Percentiles rank a stretch among this genome's conserved stretches.
phyloP scores from a whole-genome alignment of 2,113 vertebrate species.

The Carollia perspicillata region DNA sequence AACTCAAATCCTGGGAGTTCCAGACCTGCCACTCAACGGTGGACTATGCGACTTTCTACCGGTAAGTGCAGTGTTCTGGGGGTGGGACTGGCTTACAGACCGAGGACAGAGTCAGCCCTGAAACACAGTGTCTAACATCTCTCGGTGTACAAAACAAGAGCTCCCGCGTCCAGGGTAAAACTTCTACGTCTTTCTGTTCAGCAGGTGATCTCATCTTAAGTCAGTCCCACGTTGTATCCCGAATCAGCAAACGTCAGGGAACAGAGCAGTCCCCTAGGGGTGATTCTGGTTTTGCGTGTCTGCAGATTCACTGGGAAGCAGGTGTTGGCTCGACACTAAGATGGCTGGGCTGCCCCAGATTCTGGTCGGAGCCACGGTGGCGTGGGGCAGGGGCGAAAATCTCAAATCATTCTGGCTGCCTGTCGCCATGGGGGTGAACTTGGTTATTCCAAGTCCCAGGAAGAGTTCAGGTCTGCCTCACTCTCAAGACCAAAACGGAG shows the following conservation, averaged over 20 bases:
- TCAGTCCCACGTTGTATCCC: neutral
- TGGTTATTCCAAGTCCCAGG: neutral
- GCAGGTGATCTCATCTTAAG: neutral
- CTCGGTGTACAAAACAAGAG: neutral
- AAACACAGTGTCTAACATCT: neutral
- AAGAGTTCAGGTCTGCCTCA: neutral
- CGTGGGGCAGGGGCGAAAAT: neutral
- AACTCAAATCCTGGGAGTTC: constrained; percentile 96
- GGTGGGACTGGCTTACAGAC: neutral
- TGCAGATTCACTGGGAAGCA: neutral
- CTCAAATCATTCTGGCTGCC: neutral
- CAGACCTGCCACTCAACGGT: constrained; percentile 93
- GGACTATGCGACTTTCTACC: constrained; percentile 92
- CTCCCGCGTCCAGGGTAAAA: neutral
- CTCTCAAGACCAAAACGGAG: neutral
- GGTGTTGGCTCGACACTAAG: neutral
- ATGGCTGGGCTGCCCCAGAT: neutral
- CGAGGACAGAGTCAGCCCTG: neutral
- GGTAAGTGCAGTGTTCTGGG: constrained; percentile 80
- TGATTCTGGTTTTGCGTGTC: neutral
- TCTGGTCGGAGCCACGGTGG: neutral
- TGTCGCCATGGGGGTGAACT: neutral
- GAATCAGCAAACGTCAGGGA: neutral
- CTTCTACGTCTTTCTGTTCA: neutral
- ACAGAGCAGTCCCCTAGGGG: neutral